Evolutionary conservation across 2,797 vertebrate species (phyloP).

Genomic region (Choloepus didactylus): DNA sequence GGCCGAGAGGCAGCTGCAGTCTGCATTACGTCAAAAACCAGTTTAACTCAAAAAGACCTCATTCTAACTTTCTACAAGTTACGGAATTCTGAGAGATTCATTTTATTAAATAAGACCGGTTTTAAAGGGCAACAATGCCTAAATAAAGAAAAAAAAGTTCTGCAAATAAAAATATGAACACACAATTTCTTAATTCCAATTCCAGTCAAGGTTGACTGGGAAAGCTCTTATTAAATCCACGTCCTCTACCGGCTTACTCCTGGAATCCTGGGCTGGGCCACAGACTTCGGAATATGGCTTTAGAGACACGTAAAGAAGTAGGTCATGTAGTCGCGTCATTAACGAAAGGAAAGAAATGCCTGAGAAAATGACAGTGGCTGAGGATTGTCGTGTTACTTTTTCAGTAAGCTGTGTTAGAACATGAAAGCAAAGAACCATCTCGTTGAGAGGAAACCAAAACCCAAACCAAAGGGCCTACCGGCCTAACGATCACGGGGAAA

Average conservation of each 20-base stretch:
- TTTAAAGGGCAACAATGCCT: conserved; percentile 82
- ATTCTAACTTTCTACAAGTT: conserved; percentile 74
- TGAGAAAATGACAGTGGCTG: conserved; percentile 77
- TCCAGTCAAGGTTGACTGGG: conserved; percentile 82
- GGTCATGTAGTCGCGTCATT: conserved; percentile 64
- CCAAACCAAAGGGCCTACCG: conserved; percentile 59
- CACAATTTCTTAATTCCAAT: conserved; percentile 75
- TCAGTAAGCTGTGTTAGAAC: conserved; percentile 74
- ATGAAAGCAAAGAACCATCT: conserved; percentile 68
- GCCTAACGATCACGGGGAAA: conserved; percentile 80
- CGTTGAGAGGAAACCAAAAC: conserved; percentile 52
- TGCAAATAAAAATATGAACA: conserved; percentile 71
- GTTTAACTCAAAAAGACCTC: conserved; percentile 73
- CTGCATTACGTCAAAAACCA: conserved; percentile 59
- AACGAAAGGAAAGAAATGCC: conserved; percentile 78
- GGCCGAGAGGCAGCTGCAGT: conserved; percentile 43
- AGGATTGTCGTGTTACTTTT: conserved; percentile 81
- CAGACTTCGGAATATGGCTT: conserved; percentile 89
- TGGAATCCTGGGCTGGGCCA: conserved; percentile 78
- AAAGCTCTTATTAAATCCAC: conserved; percentile 68
- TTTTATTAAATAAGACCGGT: conserved; percentile 82
- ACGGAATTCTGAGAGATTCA: conserved; percentile 82
- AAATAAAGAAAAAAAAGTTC: conserved; percentile 78
- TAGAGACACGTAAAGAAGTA: conserved; percentile 79
- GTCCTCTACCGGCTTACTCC: conserved; percentile 75